Evolutionary conservation across 2,888 invertebrate genomes (phyloP).

Genomic region (Cephus spinipes): DNA sequence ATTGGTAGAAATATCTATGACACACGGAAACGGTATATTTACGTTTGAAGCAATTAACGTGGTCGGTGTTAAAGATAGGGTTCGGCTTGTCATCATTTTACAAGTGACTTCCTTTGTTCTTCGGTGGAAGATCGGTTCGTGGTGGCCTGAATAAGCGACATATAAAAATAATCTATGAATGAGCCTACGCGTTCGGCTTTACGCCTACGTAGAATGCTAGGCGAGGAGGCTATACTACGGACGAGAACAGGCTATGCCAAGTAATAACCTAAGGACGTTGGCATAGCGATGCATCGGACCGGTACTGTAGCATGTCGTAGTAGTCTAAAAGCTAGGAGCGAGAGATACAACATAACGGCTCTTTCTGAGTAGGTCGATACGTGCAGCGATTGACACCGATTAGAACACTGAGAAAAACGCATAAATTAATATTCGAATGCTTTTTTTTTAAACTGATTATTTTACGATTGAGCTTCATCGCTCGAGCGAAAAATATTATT

Average conservation of each 20-base stretch:
- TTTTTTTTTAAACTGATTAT: background rate
- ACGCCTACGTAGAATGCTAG: constrained; percentile 20
- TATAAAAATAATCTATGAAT: constrained; percentile 35
- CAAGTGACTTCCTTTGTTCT: background rate
- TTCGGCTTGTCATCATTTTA: background rate
- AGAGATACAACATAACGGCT: constrained; percentile 60
- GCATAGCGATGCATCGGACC: constrained; percentile 14
- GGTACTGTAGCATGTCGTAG: constrained; percentile 24
- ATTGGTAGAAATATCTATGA: background rate
- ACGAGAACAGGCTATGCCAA: constrained; percentile 14
- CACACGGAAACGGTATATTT: background rate
- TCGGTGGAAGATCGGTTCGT: background rate
- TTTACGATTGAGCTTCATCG: background rate
- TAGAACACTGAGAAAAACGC: constrained; percentile 54
- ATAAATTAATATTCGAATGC: constrained; percentile 24
- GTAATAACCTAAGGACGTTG: background rate
- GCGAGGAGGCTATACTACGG: constrained; percentile 11
- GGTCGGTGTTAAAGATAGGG: background rate
- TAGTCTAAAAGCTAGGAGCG: constrained; percentile 29
- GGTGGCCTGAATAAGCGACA: constrained; percentile 31
- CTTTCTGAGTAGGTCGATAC: constrained; percentile 64
- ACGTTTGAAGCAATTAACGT: background rate
- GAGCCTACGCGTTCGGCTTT: constrained; percentile 27
- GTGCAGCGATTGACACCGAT: constrained; percentile 63
- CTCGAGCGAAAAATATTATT: constrained; percentile 25